These are phyloP conservation scores for Phyllotreta cruciferae DNA, from an alignment of 2,888 invertebrate genomes.

Conservation along the genomic window DNA sequence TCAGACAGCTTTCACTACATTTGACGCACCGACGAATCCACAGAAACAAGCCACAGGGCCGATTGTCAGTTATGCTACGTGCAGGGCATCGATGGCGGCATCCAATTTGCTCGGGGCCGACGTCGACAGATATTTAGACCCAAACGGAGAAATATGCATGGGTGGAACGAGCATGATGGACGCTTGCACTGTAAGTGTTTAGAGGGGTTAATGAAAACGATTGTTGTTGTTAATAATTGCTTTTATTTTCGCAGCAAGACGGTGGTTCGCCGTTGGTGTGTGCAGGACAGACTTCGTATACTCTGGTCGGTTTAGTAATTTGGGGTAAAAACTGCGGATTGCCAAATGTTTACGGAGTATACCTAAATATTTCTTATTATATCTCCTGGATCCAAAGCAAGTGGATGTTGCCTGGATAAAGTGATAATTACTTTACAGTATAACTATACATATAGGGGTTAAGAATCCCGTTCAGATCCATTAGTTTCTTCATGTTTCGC, in stretches of 20 bases:
- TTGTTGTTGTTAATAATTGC: neutral
- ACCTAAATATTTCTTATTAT: constrained; percentile 75
- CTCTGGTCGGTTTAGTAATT: constrained; percentile 72
- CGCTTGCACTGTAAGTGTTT: constrained; percentile 52
- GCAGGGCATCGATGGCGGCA: constrained; percentile 48
- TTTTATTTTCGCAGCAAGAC: constrained; percentile 68
- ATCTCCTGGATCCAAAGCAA: constrained; percentile 39
- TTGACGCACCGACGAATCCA: constrained; percentile 62
- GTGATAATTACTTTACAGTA: constrained; percentile 4
- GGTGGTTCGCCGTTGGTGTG: constrained; percentile 78
- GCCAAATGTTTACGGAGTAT: constrained; percentile 76
- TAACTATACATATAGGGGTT: constrained; percentile 96
- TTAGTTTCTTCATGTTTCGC: constrained; percentile 79
- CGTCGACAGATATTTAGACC: constrained; percentile 53
- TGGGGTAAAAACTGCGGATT: constrained; percentile 80
- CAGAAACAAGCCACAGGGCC: constrained; percentile 80
- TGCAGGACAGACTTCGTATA: constrained; percentile 59
- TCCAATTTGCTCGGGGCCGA: constrained; percentile 46
- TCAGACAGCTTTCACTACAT: constrained; percentile 71
- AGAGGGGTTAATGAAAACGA: no score
- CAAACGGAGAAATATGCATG: constrained; percentile 53
- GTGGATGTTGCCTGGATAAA: constrained; percentile 9
- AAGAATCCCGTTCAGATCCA: constrained; percentile 93
- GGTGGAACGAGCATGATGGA: constrained; percentile 53
- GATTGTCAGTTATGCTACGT: constrained; percentile 66